Percentiles rank a stretch among this genome's conserved stretches.
These are phyloP conservation scores for Ruditapes philippinarum DNA, from an alignment of 1,140 invertebrate genomes.

Conservation along the genomic window DNA sequence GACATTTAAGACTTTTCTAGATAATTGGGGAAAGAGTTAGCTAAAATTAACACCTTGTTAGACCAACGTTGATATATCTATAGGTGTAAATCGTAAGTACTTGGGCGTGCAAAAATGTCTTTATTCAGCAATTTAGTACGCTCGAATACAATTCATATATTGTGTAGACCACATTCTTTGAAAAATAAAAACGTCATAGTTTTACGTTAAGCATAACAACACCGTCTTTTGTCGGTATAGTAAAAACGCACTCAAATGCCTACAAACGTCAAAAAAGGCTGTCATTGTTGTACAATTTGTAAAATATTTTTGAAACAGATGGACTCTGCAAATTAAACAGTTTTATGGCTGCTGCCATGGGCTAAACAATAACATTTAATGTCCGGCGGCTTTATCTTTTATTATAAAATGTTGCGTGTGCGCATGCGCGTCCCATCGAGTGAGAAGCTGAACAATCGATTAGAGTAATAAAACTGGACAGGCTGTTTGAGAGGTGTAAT, in stretches of 20 bases:
- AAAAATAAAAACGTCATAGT: no score
- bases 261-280: neutral
- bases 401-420: neutral
- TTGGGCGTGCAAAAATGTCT: conserved; percentile 27
- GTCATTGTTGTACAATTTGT: neutral
- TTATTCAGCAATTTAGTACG: neutral
- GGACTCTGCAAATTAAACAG: neutral
- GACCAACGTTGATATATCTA: conserved; percentile 14
- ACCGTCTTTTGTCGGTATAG: neutral
- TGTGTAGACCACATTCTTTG: no score
- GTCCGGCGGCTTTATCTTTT: neutral
- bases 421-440: conserved; percentile 48
- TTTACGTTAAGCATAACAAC: no score
- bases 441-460: conserved; percentile 2
- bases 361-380: neutral
- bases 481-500: conserved; percentile 9
- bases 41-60: conserved; percentile 57
- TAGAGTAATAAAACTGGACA: conserved; percentile 27
- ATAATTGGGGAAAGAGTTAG: conserved; percentile 42
- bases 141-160: neutral
- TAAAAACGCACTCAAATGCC: neutral
- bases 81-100: neutral
- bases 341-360: neutral
- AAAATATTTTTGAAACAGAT: conserved; percentile 1
- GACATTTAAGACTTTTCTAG: conserved; percentile 43